Conservation (phyloP, 37 sponge, comb jelly and placozoan genomes). For the Cladorhizidae sp. region DNA sequence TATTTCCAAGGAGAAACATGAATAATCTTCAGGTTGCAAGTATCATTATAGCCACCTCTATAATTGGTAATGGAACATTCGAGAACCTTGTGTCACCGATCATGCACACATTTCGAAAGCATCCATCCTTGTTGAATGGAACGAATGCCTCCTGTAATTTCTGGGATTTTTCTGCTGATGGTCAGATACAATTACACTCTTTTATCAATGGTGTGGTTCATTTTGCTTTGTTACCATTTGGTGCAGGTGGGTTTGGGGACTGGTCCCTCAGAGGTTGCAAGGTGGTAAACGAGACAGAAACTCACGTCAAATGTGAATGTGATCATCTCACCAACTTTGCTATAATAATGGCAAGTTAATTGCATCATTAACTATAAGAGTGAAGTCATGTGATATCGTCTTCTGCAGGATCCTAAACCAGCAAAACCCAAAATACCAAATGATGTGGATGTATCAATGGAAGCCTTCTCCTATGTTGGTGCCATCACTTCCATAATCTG, state of each 20-base stretch:
- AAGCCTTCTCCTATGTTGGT: conserved; percentile 5
- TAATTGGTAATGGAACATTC: neutral
- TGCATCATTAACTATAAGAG: neutral
- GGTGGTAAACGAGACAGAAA: neutral
- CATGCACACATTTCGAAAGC: neutral
- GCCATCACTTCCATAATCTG: neutral
- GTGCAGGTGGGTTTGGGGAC: conserved; percentile 34
- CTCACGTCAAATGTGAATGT: conserved; percentile 20
- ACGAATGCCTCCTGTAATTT: conserved; percentile 10
- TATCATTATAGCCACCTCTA: conserved; percentile 18
- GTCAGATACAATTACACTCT: no score
- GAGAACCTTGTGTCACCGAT: neutral
- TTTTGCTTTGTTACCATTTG: no score
- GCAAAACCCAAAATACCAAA: neutral
- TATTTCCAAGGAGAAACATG: conserved; percentile 7
- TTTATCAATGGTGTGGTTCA: no score
- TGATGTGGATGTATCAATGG: neutral
- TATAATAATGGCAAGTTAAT: conserved; percentile 27
- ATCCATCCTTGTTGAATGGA: conserved; percentile 11
- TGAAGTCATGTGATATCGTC: neutral
- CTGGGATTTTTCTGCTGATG: conserved; percentile 36
- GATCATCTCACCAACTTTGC: conserved; percentile 45
- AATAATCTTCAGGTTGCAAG: conserved; percentile 19
- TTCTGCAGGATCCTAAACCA: conserved; percentile 20
- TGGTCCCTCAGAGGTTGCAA: conserved; percentile 40